Base-by-base conservation (phyloP, 2,888 invertebrate species). In the Lepidochrysops patricia region DNA sequence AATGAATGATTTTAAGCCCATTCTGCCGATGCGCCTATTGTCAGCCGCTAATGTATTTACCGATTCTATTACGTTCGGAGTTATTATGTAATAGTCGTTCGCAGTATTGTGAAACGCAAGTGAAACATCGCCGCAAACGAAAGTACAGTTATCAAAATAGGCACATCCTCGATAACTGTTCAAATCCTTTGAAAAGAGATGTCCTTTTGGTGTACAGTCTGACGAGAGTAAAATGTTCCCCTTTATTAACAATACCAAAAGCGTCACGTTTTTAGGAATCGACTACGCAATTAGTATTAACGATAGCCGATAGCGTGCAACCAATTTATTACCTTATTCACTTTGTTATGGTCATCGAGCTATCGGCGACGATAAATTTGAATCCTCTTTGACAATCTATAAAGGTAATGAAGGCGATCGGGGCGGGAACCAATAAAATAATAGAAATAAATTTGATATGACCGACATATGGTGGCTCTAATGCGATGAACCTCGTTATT, bases 391-490 rank as follows among this genome's bases (percentile, higher is more conserved):
- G 86, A 85, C 86, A 82, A 83, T 77, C 82, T 87, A 87, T 87
- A 86, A 87, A 85, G 80, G 81, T 88, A 89, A 89, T 88, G 88
- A 87, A 85, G 76, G 83, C 82, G 83, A 88, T 88, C 78, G 77
- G 72, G 77, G 76, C 78, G 77, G 77, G 75, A 83, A 78, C 82
- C 84, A 88, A 88, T 87, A 86, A 87, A 87, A 88, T 88, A 88
- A 88, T 87, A 85, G 87, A 87, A 88, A 87, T 88, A 87, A 87
- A 88, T 86, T 89, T 86, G 88, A 89, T 89, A 88, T 87, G 85
- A 87, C 83, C 87, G 85, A 87, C 89, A 89, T 88, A 89, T 89
- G 89, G 88, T 74, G 80, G 82, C 78, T 76, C 74, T 84, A 84
- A 85, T 83, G 86, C 82, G 79, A 74, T 78, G 78, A 82, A 84